Conservation (phyloP, 1,140 invertebrate species). For the Mercenaria mercenaria region DNA sequence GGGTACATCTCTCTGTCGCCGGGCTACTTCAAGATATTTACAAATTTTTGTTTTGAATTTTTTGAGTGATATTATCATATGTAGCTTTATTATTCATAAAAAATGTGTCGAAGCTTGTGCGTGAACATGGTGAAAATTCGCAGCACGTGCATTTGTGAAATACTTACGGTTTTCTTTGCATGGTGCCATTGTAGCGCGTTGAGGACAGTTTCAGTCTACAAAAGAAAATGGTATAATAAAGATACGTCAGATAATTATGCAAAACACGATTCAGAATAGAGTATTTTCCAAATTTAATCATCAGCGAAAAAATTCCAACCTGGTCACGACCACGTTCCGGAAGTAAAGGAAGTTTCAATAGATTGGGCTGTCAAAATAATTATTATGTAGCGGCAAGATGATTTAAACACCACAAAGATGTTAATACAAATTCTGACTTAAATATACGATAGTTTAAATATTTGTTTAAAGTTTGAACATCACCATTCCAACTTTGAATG, state of each 20-base stretch:
- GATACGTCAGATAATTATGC: neutral
- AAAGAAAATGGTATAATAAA: neutral
- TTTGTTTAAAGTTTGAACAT: no score
- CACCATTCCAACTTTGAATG: no score
- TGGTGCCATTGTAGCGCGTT: neutral
- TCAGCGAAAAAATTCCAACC: neutral
- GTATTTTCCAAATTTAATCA: neutral
- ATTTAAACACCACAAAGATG: neutral
- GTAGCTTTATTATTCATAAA: no score
- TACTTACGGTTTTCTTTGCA: slow-evolving; percentile 9
- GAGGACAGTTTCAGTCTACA: neutral
- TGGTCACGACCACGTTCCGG: neutral
- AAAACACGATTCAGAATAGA: neutral
- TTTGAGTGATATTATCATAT: no score
- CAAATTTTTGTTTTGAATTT: no score
- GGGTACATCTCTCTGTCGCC: no score
- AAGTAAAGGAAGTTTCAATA: neutral
- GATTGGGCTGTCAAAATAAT: neutral
- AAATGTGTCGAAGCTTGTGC: no score
- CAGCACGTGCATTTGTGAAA: neutral
- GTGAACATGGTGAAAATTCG: no score
- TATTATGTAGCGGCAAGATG: neutral
- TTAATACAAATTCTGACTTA: no score
- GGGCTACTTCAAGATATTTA: no score
- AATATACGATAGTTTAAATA: no score